These are phyloP conservation scores for Pollenia amentaria DNA, from an alignment of 2,888 invertebrate genomes.

Conservation along the genomic window DNA sequence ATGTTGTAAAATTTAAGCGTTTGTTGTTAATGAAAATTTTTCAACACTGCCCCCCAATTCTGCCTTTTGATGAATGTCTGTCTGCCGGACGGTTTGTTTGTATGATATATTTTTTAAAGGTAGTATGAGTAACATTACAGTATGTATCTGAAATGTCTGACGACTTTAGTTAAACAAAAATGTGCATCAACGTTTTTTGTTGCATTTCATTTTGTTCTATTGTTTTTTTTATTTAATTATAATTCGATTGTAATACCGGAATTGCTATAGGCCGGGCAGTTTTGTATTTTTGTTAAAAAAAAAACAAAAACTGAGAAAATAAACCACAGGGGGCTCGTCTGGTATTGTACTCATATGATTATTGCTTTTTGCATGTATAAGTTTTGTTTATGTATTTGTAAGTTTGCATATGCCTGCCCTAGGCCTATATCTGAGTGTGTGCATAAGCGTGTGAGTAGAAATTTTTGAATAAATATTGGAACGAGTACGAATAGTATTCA, in stretches of 20 bases:
- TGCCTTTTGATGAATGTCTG: background rate
- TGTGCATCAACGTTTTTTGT: background rate
- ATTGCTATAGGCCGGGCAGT: constrained; percentile 65
- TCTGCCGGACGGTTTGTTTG: background rate
- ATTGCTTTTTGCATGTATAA: constrained; percentile 2
- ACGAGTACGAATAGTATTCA: constrained; percentile 13
- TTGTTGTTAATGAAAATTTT: constrained; percentile 44
- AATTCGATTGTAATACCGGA: constrained; percentile 73
- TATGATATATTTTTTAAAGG: background rate
- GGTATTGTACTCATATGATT: constrained; percentile 10
- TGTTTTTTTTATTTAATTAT: constrained; percentile 73
- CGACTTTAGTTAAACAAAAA: constrained; percentile 27
- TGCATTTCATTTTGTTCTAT: constrained; percentile 15
- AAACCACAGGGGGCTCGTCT: constrained; percentile 75
- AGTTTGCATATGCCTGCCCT: constrained; percentile 19
- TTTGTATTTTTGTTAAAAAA: constrained; percentile 11
- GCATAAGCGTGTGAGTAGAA: background rate
- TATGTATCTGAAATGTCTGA: constrained; percentile 1
- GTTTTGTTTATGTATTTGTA: background rate
- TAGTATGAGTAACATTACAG: background rate
- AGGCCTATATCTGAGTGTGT: background rate
- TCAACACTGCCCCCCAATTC: constrained; percentile 9
- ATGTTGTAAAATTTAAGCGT: constrained; percentile 1
- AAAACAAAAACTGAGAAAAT: background rate
- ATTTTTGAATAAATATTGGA: constrained; percentile 15